Evolutionary conservation across 2,113 vertebrate genomes (phyloP).

Genomic region (Tragelaphus strepsiceros): DNA sequence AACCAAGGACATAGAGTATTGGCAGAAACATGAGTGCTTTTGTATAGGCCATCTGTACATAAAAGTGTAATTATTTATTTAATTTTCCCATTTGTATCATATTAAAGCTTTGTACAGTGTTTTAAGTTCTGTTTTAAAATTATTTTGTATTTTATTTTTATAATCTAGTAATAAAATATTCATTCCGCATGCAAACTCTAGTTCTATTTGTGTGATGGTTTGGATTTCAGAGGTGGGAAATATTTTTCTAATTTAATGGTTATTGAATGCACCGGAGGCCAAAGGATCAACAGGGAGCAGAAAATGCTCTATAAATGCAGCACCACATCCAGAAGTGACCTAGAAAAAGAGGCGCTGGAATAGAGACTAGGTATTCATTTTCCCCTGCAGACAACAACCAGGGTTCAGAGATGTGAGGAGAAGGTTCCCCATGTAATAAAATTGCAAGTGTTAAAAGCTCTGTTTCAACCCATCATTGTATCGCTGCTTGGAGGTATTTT

Average conservation of each 20-base stretch:
- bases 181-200: constrained; percentile 95
- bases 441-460: not conserved
- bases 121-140: constrained; percentile 94
- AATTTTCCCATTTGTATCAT: constrained; percentile 95
- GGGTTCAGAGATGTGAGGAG: not conserved
- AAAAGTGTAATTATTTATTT: constrained; percentile 98
- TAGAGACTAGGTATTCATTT: not conserved
- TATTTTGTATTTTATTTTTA: constrained; percentile 99
- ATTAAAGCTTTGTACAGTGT: constrained; percentile 99
- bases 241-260: constrained; percentile 32
- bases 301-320: not conserved
- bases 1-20: constrained; percentile 70
- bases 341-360: not conserved
- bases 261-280: not conserved
- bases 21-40: constrained; percentile 74
- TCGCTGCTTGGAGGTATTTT: not conserved
- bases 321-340: not conserved
- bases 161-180: constrained; percentile 99
- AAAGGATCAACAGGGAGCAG: not conserved
- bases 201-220: constrained; percentile 67
- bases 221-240: constrained; percentile 44
- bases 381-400: not conserved
- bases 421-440: not conserved
- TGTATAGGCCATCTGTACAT: constrained; percentile 90
- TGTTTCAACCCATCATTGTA: not conserved